Evolutionary conservation across 2,888 invertebrate species (phyloP), one percentile per base, ranked within the genome.

Genomic region (Stegana nigrithorax): DNA sequence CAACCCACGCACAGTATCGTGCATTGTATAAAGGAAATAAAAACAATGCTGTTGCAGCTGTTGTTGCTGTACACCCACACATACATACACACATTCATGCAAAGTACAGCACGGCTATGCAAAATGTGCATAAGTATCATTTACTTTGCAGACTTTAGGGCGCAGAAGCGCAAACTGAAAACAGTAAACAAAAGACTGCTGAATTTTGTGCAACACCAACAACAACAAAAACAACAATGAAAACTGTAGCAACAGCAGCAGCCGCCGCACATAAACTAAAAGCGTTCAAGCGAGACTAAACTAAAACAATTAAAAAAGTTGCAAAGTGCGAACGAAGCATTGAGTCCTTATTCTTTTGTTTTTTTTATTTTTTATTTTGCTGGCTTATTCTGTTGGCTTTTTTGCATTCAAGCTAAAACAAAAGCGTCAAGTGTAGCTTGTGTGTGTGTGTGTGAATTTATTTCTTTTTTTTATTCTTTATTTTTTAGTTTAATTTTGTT

Each of bases 111-210:
- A 50, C 42, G 42, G 42, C 42, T 42, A 47, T 7, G 23, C 19
- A 53, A 53, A 29, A 19, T 53, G 29, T 29, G 29, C 27, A 14
- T 14, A 23, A 53, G 51, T 53, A 53, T 47, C 47, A 47, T 47
- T 47, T 47, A 47, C 47, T 47, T 47, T 47, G 47, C 47, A 47
- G 21, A 47, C 47, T 47, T 47, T 10, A 47, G 47, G 47, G 47
- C 47, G 23, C n/a, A 23, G 8, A 23, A 23, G 47, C 25, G 47
- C 4, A 23, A 21, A 23, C n/a, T n/a, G 25, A 47, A 44, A 44
- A 44, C n/a, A 44, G 17, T 2, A 47, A 47, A 5, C 21, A 21
- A 25, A 47, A 36, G n/a, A 32, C 32, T n/a, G n/a, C n/a, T n/a
- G n/a, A n/a, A n/a, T n/a, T n/a, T n/a, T n/a, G n/a, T n/a, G n/a